phyloP scores from a whole-genome alignment of 2,113 vertebrate species.

The Balaenoptera acutorostrata region DNA sequence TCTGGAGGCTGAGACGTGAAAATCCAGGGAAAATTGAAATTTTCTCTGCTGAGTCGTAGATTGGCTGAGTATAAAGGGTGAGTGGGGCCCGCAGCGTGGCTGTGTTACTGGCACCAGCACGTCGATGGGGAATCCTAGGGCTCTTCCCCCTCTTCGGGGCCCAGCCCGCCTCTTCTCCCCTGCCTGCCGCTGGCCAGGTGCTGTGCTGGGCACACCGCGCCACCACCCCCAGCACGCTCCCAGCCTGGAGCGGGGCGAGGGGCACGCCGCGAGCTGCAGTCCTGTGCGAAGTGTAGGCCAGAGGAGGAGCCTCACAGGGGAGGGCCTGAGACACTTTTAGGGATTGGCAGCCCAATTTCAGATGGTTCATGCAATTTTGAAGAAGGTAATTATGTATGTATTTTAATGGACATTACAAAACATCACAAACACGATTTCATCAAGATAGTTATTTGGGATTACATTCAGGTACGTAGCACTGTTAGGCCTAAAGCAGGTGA shows the following conservation, averaged over 20 bases:
- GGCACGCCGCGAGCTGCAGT: not conserved
- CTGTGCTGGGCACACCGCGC: not conserved
- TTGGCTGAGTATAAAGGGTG: not conserved
- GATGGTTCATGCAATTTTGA: not conserved
- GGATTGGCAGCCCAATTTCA: not conserved
- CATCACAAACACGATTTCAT: not conserved
- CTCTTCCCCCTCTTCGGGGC: fast-evolving
- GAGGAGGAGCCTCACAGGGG: not conserved
- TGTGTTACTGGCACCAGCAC: not conserved
- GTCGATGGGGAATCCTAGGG: fast-evolving
- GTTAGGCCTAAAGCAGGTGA: too few relatives aligned
- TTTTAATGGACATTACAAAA: not conserved
- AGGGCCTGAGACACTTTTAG: not conserved
- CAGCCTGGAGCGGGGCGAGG: not conserved
- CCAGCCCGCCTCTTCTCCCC: not conserved
- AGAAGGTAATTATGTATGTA: not conserved
- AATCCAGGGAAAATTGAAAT: slow-evolving; percentile 43
- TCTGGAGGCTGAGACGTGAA: slow-evolving; percentile 41
- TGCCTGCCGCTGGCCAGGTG: not conserved
- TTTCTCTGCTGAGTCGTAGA: not conserved
- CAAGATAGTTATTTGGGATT: not conserved
- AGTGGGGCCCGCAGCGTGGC: not conserved
- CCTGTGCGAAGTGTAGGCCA: not conserved
- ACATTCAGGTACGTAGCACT: not conserved
- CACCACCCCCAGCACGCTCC: fast-evolving